Percentiles rank a stretch among this genome's conserved stretches.
These are phyloP conservation scores for Paramisgurnus dabryanus DNA, from an alignment of 2,113 vertebrate genomes.

Conservation along the genomic window DNA sequence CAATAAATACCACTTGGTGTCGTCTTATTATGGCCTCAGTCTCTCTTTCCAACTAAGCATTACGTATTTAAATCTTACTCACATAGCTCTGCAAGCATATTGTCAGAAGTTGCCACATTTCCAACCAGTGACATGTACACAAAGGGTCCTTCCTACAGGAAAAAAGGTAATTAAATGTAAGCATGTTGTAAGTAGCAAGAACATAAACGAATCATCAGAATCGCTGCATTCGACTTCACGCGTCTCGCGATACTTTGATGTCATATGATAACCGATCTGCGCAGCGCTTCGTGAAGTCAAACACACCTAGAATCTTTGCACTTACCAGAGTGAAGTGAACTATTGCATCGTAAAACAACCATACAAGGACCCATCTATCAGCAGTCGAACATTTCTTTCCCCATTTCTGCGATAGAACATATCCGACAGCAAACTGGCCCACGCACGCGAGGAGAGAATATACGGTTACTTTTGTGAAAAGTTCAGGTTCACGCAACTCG, in stretches of 20 bases:
- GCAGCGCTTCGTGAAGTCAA: too few relatives aligned
- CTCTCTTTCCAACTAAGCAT: background rate
- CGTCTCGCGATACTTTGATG: too few relatives aligned
- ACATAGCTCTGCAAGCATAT: slow-evolving; percentile 81
- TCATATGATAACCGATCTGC: too few relatives aligned
- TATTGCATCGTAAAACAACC: slow-evolving; percentile 82
- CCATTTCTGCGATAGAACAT: slow-evolving; percentile 66
- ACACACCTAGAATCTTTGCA: background rate
- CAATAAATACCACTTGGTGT: slow-evolving; percentile 45
- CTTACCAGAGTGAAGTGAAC: slow-evolving; percentile 81
- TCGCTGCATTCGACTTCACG: too few relatives aligned
- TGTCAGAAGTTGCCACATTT: slow-evolving; percentile 74
- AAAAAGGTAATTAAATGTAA: background rate
- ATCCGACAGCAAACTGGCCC: slow-evolving; percentile 65
- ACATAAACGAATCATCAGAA: background rate
- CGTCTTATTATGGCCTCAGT: background rate
- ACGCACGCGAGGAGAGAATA: slow-evolving; percentile 72
- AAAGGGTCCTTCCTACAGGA: slow-evolving; percentile 73
- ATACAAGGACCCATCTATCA: slow-evolving; percentile 74
- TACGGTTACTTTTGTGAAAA: slow-evolving; percentile 55
- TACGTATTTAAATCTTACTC: slow-evolving; percentile 59
- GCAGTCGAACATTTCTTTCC: slow-evolving; percentile 59
- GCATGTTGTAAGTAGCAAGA: background rate
- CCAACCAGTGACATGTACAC: slow-evolving; percentile 81
- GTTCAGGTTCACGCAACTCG: background rate